phyloP scores from a whole-genome alignment of 2,888 invertebrate genomes.

The Unio delphinus region DNA sequence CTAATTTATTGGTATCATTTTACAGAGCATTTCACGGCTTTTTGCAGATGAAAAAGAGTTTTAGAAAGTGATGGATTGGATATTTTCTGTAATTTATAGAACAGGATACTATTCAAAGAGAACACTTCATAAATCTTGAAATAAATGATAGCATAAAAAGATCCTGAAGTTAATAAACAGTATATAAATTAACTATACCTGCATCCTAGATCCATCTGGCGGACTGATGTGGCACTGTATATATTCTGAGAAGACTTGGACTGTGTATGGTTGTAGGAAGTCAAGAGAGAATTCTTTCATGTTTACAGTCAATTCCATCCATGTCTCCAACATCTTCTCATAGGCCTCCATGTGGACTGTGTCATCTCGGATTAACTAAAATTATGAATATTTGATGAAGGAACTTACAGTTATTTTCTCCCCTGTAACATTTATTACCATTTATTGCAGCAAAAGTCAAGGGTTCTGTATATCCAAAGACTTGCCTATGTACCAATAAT shows the following conservation, averaged over 20 bases:
- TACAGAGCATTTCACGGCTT: too few species aligned
- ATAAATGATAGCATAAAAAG: not conserved
- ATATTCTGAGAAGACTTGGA: constrained; percentile 83
- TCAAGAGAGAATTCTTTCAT: constrained; percentile 61
- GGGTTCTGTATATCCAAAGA: too few species aligned
- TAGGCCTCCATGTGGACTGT: constrained; percentile 79
- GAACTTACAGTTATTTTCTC: not conserved
- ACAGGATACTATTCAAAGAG: too few species aligned
- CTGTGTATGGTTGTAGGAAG: constrained; percentile 54
- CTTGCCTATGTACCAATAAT: too few species aligned
- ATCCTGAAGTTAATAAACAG: not conserved
- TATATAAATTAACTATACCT: constrained; percentile 70
- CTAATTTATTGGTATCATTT: too few species aligned
- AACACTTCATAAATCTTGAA: not conserved
- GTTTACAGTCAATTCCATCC: constrained; percentile 77
- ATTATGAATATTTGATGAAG: not conserved
- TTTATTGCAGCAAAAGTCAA: too few species aligned
- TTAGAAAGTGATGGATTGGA: too few species aligned
- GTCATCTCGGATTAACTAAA: constrained; percentile 70
- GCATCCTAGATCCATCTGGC: constrained; percentile 82
- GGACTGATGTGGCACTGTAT: constrained; percentile 85
- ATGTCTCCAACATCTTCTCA: constrained; percentile 80
- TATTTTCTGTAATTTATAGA: too few species aligned
- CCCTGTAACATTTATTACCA: too few species aligned
- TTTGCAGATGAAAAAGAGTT: too few species aligned